These are phyloP conservation scores for Gila orcuttii DNA, from an alignment of 2,113 vertebrate species.

Conservation along the genomic window DNA sequence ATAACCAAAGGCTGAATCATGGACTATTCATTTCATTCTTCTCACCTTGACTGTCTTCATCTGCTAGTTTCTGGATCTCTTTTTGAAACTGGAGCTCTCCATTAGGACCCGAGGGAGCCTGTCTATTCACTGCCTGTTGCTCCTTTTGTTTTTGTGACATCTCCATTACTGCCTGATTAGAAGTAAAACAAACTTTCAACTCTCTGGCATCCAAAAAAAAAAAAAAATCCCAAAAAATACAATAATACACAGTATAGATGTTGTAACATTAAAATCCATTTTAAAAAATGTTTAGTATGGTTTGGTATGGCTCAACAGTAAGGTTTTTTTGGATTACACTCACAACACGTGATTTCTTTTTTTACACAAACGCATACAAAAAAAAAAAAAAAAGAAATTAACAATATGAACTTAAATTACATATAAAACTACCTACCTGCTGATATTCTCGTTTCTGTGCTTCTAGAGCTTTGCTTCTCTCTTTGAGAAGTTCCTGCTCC, in stretches of 20 bases:
- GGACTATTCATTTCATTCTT: neutral
- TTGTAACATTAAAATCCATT: neutral
- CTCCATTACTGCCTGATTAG: slow-evolving; percentile 80
- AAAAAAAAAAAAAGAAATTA: neutral
- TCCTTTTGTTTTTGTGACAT: slow-evolving; percentile 87
- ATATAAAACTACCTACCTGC: slow-evolving; percentile 75
- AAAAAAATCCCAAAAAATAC: neutral
- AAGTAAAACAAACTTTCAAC: neutral
- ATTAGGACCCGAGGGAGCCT: slow-evolving; percentile 70
- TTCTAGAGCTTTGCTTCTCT: slow-evolving; percentile 85
- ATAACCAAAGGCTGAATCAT: neutral
- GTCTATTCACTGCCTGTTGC: slow-evolving; percentile 66
- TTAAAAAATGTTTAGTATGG: neutral
- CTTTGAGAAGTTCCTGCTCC: slow-evolving; percentile 85
- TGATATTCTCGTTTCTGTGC: slow-evolving; percentile 88
- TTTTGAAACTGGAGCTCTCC: slow-evolving; percentile 79
- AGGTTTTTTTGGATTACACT: neutral
- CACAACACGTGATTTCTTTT: neutral
- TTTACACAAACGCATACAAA: neutral
- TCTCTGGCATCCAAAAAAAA: neutral
- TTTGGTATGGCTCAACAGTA: neutral
- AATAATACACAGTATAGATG: neutral
- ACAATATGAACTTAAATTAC: neutral
- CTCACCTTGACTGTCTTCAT: slow-evolving; percentile 57
- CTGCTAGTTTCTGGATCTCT: slow-evolving; percentile 61